A percentile compares a stretch with the other conserved stretches of the same genome.
phyloP scores from a whole-genome alignment of 2,113 vertebrate species.

The Gadus chalcogrammus region DNA sequence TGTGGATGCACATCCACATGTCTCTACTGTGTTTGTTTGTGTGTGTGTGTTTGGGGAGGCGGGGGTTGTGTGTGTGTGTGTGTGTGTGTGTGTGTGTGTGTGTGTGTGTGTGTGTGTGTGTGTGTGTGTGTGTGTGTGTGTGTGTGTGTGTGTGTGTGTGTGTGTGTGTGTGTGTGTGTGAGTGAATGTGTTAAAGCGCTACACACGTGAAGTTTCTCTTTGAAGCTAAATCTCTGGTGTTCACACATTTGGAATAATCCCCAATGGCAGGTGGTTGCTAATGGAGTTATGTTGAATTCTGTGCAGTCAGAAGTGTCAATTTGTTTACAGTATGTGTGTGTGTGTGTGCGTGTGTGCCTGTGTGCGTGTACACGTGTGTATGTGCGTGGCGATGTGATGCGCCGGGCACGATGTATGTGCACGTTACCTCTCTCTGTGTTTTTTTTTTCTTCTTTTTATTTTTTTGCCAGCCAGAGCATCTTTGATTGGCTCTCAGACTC shows the following conservation, averaged over 20 bases:
- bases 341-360: conserved; percentile 11
- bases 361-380: conserved; percentile 8
- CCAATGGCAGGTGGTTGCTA: conserved; percentile 54
- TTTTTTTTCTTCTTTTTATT: no score
- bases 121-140: not conserved
- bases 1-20: not conserved
- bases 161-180: not conserved
- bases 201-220: conserved; percentile 22
- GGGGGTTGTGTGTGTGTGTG: not conserved
- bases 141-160: no score
- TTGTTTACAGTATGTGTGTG: conserved; percentile 37
- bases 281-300: conserved; percentile 52
- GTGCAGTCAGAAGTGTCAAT: conserved; percentile 57
- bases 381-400: not conserved
- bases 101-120: not conserved
- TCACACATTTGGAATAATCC: conserved; percentile 53
- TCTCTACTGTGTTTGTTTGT: not conserved
- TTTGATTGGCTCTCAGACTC: conserved; percentile 73
- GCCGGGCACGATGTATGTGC: not conserved
- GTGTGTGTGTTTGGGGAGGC: not conserved
- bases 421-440: not conserved
- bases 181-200: conserved; percentile 15
- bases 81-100: conserved; percentile 4
- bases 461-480: conserved; percentile 43
- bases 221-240: conserved; percentile 28